Evolutionary conservation across 1,140 invertebrate genomes (phyloP).

Genomic region (Hylyphantes graminicola): DNA sequence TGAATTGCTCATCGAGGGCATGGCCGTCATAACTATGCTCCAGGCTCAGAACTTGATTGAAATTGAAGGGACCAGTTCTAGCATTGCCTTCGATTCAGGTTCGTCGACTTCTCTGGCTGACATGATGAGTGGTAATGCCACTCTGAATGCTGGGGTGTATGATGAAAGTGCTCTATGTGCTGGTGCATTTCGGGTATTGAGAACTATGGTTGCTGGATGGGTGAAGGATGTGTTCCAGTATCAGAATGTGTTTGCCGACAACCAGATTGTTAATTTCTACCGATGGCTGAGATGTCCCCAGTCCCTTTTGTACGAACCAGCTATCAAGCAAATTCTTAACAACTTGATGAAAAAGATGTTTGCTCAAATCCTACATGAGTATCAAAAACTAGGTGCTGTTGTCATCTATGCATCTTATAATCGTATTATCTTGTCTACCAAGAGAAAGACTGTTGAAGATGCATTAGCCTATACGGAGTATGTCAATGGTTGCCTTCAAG

Average conservation of each 20-base stretch:
- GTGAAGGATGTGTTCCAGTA: constrained; percentile 88
- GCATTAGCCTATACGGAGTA: constrained; percentile 92
- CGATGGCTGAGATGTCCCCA: constrained; percentile 84
- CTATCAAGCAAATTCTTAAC: constrained; percentile 86
- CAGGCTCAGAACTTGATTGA: constrained; percentile 86
- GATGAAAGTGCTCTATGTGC: constrained; percentile 93
- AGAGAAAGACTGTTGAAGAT: constrained; percentile 82
- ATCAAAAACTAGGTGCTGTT: constrained; percentile 87
- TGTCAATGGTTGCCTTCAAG: constrained; percentile 86
- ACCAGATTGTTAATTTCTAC: constrained; percentile 95
- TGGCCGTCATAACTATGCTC: constrained; percentile 91
- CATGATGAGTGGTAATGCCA: constrained; percentile 66
- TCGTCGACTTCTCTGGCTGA: constrained; percentile 76
- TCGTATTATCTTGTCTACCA: constrained; percentile 91
- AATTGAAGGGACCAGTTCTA: constrained; percentile 79
- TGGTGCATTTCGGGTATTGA: constrained; percentile 80
- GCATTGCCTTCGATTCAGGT: constrained; percentile 76
- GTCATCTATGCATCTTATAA: constrained; percentile 96
- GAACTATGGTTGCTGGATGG: constrained; percentile 84
- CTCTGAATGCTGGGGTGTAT: constrained; percentile 77
- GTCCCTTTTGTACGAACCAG: constrained; percentile 93
- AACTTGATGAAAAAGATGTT: constrained; percentile 98
- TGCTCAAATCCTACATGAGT: constrained; percentile 90
- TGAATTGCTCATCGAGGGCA: constrained; percentile 88
- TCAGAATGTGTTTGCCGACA: constrained; percentile 92